A percentile compares a stretch with the other conserved stretches of the same genome.
phyloP scores from a whole-genome alignment of 2,888 invertebrate species.

The Mycalesis mineus region DNA sequence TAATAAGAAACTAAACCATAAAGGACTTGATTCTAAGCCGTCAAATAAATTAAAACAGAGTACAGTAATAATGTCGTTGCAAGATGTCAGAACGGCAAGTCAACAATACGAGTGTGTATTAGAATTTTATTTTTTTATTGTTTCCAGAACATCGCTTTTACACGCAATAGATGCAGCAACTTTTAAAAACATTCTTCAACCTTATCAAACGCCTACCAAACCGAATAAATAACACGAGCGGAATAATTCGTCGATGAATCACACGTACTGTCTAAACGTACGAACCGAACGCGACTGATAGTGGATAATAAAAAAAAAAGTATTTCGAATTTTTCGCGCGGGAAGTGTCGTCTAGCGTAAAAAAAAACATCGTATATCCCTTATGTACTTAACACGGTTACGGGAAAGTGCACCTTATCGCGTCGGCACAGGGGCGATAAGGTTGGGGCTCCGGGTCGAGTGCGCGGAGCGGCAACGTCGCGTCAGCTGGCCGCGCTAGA shows the following conservation, averaged over 20 bases:
- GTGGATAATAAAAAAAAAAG: conserved; percentile 40
- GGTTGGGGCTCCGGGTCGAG: conserved; percentile 52
- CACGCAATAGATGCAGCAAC: no score
- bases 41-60: no score
- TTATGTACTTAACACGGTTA: conserved; percentile 60
- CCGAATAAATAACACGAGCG: conserved; percentile 4
- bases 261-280: conserved; percentile 39
- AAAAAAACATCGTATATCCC: conserved; percentile 63
- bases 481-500: conserved; percentile 76
- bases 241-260: conserved; percentile 31
- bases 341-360: conserved; percentile 60
- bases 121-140: no score
- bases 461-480: conserved; percentile 67
- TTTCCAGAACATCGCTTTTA: no score
- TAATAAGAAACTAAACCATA: no score
- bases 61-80: no score
- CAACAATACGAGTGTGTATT: no score
- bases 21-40: no score
- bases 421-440: conserved; percentile 64
- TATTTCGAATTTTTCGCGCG: conserved; percentile 78
- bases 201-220: not conserved
- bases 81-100: no score
- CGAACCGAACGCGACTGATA: conserved; percentile 64
- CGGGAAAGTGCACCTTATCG: conserved; percentile 46
- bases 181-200: no score